Evolutionary conservation across 2,113 vertebrate genomes (phyloP).

Genomic region (Machaerirhynchus nigripectus): DNA sequence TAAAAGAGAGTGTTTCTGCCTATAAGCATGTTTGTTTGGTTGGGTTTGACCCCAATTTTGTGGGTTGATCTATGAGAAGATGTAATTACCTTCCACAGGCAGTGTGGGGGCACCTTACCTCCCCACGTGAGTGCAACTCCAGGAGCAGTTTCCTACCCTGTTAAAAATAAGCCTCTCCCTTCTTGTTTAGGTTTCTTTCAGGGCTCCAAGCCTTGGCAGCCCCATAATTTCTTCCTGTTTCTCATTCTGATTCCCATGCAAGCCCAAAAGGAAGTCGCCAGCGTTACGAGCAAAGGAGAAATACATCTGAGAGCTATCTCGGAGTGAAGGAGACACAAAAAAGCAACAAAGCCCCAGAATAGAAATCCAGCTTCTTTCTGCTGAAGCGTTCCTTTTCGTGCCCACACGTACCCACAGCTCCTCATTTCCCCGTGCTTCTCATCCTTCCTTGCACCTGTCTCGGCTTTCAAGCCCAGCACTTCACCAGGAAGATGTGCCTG

Average conservation of each 20-base stretch:
- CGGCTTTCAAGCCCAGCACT: constrained; percentile 39
- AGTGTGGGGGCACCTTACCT: not conserved
- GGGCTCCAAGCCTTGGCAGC: not conserved
- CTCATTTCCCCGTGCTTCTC: constrained; percentile 16
- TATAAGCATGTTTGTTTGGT: not conserved
- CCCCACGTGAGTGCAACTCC: not conserved
- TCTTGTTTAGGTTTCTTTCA: not conserved
- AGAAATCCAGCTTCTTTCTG: not conserved
- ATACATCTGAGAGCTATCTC: not conserved
- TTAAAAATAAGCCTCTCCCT: not conserved
- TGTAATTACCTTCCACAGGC: not conserved
- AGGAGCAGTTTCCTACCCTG: not conserved
- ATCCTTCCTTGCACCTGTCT: constrained; percentile 56
- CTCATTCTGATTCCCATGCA: not conserved
- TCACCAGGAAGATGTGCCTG: not conserved
- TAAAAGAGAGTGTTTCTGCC: not conserved
- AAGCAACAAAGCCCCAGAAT: constrained; percentile 6
- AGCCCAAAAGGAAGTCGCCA: not conserved
- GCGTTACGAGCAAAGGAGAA: not conserved
- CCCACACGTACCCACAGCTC: constrained; percentile 3
- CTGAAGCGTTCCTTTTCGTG: constrained; percentile 12
- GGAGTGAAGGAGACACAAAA: constrained; percentile 10
- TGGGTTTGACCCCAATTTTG: not conserved
- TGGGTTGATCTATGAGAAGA: not conserved
- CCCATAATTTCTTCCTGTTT: not conserved